These are phyloP conservation scores for Drosophila pandora DNA, from an alignment of 1,140 invertebrate species.

Conservation along the genomic window DNA sequence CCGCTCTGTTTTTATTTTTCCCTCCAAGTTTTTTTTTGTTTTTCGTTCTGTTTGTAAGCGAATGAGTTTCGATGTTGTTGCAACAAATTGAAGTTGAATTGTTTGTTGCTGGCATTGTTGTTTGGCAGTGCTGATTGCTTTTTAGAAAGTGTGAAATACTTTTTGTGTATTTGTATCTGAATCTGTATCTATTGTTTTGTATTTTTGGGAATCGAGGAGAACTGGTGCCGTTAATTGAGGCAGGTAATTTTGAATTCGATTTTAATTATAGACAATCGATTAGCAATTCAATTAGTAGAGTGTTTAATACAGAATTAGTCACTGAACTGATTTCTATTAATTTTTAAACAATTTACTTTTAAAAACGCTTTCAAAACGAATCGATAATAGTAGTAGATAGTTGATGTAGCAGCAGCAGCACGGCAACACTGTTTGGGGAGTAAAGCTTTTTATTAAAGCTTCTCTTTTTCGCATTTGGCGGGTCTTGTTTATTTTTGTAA, in stretches of 20 bases:
- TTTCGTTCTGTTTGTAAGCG: constrained; percentile 44
- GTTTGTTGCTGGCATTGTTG: constrained; percentile 53
- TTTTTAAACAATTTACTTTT: constrained; percentile 1
- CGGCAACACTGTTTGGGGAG: constrained; percentile 51
- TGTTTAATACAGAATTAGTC: constrained; percentile 1
- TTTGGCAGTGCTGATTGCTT: constrained; percentile 59
- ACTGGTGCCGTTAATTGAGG: constrained; percentile 55
- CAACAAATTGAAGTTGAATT: constrained; percentile 76
- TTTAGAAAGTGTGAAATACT: constrained; percentile 75
- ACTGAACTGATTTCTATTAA: constrained; percentile 4
- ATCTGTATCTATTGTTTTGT: constrained; percentile 20
- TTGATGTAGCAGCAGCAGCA: constrained; percentile 25
- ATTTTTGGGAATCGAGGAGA: constrained; percentile 25
- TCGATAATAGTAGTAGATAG: constrained; percentile 21
- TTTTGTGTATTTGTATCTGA: constrained; percentile 35
- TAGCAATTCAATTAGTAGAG: constrained; percentile 38
- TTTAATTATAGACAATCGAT: constrained; percentile 39
- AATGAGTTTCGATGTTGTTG: constrained; percentile 42
- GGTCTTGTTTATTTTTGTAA: constrained; percentile 11
- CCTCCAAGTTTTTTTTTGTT: constrained; percentile 32
- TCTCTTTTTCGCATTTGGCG: constrained; percentile 9
- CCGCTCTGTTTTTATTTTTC: constrained; percentile 34
- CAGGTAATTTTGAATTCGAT: constrained; percentile 68
- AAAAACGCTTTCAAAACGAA: background rate
- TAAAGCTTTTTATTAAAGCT: constrained; percentile 34